Percentiles rank a stretch among this genome's conserved stretches.
phyloP scores from a whole-genome alignment of 2,797 vertebrate genomes.

The Spheniscus humboldti region DNA sequence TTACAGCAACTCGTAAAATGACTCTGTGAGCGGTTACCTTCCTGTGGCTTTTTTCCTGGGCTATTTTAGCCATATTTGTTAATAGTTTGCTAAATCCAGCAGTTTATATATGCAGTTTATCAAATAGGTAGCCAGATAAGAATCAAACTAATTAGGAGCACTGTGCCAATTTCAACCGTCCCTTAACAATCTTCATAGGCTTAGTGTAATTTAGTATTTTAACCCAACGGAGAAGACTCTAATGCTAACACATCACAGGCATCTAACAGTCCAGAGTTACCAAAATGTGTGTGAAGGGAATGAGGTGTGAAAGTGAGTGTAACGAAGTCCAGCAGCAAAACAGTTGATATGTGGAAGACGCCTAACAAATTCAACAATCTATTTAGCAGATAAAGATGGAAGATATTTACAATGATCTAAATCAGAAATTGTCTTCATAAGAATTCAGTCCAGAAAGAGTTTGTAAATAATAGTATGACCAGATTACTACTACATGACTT shows the following conservation, averaged over 20 bases:
- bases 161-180: not conserved
- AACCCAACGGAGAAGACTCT: not conserved
- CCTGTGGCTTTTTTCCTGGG: not conserved
- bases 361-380: not conserved
- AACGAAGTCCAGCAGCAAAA: not conserved
- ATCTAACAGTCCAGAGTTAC: not conserved
- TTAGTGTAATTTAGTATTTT: not conserved
- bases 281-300: not conserved
- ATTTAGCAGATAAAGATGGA: not conserved
- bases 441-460: not conserved
- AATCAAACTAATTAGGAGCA: not conserved
- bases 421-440: not conserved
- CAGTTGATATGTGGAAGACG: not conserved
- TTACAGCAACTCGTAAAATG: not conserved
- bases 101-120: not conserved
- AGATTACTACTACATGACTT: not conserved
- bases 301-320: not conserved
- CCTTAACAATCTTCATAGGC: not conserved
- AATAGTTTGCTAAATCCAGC: not conserved
- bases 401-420: not conserved
- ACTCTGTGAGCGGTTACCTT: not conserved
- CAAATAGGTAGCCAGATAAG: not conserved
- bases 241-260: not conserved
- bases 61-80: not conserved
- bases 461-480: not conserved